Evolutionary conservation across 2,888 invertebrate species (phyloP).

Genomic region (Listrodromus nycthemerus): DNA sequence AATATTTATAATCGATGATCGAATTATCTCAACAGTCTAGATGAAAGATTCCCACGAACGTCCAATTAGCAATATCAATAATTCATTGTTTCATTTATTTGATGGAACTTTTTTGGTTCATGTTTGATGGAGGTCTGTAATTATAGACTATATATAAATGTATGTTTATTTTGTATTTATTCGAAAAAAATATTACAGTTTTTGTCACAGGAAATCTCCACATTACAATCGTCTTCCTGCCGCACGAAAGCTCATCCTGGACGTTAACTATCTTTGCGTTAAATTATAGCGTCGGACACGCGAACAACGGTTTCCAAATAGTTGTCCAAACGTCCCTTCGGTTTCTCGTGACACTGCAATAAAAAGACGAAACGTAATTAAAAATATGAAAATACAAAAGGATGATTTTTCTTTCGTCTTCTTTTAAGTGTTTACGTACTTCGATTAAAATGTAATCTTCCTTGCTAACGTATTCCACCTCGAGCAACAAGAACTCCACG

Average conservation of each 20-base stretch:
- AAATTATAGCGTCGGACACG: constrained; percentile 89
- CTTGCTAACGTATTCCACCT: constrained; percentile 86
- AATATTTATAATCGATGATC: constrained; percentile 15
- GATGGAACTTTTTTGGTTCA: no score
- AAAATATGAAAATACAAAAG: neutral
- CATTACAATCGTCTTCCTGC: constrained; percentile 82
- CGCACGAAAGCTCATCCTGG: neutral
- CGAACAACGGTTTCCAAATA: constrained; percentile 88
- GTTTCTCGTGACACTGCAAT: constrained; percentile 87
- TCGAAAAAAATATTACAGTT: constrained; percentile 80
- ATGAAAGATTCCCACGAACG: constrained; percentile 27
- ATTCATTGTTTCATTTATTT: no score
- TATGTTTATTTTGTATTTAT: no score
- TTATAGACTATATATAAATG: no score
- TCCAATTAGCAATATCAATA: no score
- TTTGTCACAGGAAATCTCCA: constrained; percentile 84
- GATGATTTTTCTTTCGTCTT: neutral
- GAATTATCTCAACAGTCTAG: constrained; percentile 38
- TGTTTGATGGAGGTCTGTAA: no score
- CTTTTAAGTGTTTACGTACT: constrained; percentile 76
- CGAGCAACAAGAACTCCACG: constrained; percentile 89
- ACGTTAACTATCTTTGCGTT: constrained; percentile 72
- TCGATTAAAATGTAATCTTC: constrained; percentile 85
- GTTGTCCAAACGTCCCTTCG: constrained; percentile 87
- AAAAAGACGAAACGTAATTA: constrained; percentile 47